Base-by-base conservation (phyloP, 2,113 vertebrate species). In the Sceloporus undulatus region DNA sequence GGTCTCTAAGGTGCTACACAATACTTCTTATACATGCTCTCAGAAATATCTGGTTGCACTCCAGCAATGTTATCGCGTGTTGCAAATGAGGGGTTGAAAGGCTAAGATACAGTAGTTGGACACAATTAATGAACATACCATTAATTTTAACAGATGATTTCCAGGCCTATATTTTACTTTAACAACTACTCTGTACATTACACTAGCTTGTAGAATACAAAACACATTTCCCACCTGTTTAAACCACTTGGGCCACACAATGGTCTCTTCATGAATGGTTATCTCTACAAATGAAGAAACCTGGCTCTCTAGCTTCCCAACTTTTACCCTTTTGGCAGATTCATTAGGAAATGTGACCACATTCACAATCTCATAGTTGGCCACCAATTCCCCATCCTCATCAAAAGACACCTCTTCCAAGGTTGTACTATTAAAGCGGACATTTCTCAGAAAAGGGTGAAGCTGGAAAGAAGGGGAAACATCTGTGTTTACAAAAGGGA, bases 301-400 rank as follows among this genome's bases (percentile, higher is more conserved):
- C 16, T 2, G 29, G 3, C 29, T 79, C 85, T 86, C 42, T 4
- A 86, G 85, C n/a, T 25, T 70, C 48, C 85, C 85, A 19, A 86
- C 85, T 25, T 78, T 79, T 29, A 79, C 34, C 52, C 85, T 79
- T 70, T 23, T 10, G 18, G 85, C 76, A 4, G 85, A 68, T 9
- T 86, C n/a, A 40, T 86, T 86, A 48, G 85, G 76, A 79, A 78
- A 86, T 9, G 52, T 54, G 48, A 79, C 29, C 85, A 86, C 34
- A 21, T 86, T 86, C 76, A 86, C 85, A 79, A 86, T 52, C 23
- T 40, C 76, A 79, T 56, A 86, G 29, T 56, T 13, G 16, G 85
- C 42, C 21, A 54, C 29, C 40, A 86, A 19, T 18, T 40, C 76
- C 42, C 85, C 42, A 27, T 86, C 29, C 13, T 70, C 19, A 2